These are phyloP conservation scores for Boulengeromyrus knoepffleri DNA, from an alignment of 2,113 vertebrate genomes.

Conservation along the genomic window DNA sequence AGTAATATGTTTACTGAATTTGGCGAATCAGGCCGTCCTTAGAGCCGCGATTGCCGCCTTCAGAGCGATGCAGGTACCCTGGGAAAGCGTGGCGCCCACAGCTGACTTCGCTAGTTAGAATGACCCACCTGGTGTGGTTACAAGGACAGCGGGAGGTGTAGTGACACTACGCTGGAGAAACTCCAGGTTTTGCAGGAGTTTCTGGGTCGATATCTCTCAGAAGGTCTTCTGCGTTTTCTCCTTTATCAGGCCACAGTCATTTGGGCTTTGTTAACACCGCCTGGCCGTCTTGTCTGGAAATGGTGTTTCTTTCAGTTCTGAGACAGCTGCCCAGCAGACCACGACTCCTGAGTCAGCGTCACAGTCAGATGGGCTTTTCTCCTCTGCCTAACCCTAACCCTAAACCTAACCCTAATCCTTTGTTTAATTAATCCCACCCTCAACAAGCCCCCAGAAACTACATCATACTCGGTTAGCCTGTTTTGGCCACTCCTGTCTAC, in stretches of 20 bases:
- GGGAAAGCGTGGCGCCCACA: not conserved
- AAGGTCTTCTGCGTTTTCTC: not conserved
- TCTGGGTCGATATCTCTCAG: not conserved
- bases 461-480: not conserved
- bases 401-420: not conserved
- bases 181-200: not conserved
- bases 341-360: not conserved
- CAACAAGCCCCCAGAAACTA: not conserved
- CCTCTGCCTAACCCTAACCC: not conserved
- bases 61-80: not conserved
- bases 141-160: not conserved
- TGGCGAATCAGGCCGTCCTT: not conserved
- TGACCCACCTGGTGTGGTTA: not conserved
- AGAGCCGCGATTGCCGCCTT: not conserved
- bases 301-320: not conserved
- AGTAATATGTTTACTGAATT: not conserved
- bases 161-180: not conserved
- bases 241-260: not conserved
- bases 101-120: not conserved
- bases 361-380: not conserved
- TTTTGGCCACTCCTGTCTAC: not conserved
- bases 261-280: too few relatives aligned
- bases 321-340: not conserved
- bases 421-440: not conserved
- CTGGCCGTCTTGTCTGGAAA: not conserved